Percentiles rank a stretch among this genome's conserved stretches.
Conservation (phyloP, 2,888 invertebrate species). For the Hydraecia micacea region DNA sequence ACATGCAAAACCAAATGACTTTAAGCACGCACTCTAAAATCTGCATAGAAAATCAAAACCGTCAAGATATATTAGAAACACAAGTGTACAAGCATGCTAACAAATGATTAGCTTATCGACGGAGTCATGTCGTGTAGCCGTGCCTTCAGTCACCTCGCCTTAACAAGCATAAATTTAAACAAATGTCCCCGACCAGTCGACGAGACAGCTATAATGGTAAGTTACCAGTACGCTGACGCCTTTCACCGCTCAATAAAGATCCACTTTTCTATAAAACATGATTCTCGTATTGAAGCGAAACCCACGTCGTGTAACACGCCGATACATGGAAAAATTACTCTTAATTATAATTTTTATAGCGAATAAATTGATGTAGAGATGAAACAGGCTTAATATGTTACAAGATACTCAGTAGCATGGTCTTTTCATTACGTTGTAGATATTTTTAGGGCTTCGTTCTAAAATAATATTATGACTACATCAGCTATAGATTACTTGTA, state of each 20-base stretch:
- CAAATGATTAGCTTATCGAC: constrained; percentile 66
- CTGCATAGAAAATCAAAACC: constrained; percentile 33
- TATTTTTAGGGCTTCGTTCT: constrained; percentile 45
- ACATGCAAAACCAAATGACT: constrained; percentile 18
- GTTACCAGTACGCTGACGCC: constrained; percentile 70
- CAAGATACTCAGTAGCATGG: constrained; percentile 44
- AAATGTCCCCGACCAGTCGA: constrained; percentile 73
- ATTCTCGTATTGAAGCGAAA: constrained; percentile 72
- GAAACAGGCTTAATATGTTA: constrained; percentile 56
- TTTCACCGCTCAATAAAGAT: constrained; percentile 86
- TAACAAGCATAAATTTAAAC: constrained; percentile 77
- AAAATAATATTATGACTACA: constrained; percentile 38
- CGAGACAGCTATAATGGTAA: constrained; percentile 71
- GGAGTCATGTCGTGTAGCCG: constrained; percentile 61
- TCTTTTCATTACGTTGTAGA: constrained; percentile 26
- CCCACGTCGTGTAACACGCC: constrained; percentile 68
- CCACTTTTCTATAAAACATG: constrained; percentile 84
- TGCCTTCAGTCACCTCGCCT: constrained; percentile 72
- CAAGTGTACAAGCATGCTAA: constrained; percentile 60
- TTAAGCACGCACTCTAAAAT: constrained; percentile 37
- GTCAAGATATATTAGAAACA: constrained; percentile 27
- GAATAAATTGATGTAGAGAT: constrained; percentile 75
- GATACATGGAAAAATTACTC: constrained; percentile 78
- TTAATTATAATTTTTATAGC: constrained; percentile 81
- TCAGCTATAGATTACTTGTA: constrained; percentile 39